Percentiles rank a stretch among this genome's conserved stretches.
Conservation (phyloP, 1,140 invertebrate genomes). For the Trichonephila clavata region DNA sequence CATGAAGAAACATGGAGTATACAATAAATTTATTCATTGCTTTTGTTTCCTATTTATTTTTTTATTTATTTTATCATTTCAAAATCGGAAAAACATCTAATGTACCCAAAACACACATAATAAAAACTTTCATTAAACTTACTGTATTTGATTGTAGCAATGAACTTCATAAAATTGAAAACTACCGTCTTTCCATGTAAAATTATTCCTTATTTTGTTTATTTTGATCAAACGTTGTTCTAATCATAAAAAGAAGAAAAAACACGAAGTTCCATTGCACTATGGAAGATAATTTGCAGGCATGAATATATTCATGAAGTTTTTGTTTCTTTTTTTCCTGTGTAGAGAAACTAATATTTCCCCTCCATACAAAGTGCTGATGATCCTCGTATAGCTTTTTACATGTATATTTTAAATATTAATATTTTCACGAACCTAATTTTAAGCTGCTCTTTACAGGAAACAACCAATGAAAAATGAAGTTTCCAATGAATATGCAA, state of each 20-base stretch:
- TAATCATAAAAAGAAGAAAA: neutral
- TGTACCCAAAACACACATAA: neutral
- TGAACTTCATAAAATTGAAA: neutral
- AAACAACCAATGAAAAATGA: slow-evolving; percentile 34
- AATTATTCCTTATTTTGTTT: neutral
- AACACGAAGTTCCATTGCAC: neutral
- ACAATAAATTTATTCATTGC: neutral
- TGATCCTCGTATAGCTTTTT: neutral
- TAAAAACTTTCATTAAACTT: neutral
- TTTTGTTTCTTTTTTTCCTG: neutral
- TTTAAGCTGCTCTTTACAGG: neutral
- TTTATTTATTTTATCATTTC: neutral
- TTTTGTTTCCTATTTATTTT: neutral
- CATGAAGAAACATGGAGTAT: neutral
- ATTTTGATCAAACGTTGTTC: neutral
- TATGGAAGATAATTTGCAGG: neutral
- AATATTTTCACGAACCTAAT: slow-evolving; percentile 21
- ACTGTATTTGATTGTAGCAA: neutral
- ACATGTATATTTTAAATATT: slow-evolving; percentile 17
- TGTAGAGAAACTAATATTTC: neutral
- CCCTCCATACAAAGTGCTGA: neutral
- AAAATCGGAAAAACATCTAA: neutral
- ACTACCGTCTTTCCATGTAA: neutral
- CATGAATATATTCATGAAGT: slow-evolving; percentile 35
- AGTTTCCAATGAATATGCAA: slow-evolving; percentile 17